These are phyloP conservation scores for Sternotherus odoratus DNA, from an alignment of 2,797 vertebrate genomes.

Conservation along the genomic window DNA sequence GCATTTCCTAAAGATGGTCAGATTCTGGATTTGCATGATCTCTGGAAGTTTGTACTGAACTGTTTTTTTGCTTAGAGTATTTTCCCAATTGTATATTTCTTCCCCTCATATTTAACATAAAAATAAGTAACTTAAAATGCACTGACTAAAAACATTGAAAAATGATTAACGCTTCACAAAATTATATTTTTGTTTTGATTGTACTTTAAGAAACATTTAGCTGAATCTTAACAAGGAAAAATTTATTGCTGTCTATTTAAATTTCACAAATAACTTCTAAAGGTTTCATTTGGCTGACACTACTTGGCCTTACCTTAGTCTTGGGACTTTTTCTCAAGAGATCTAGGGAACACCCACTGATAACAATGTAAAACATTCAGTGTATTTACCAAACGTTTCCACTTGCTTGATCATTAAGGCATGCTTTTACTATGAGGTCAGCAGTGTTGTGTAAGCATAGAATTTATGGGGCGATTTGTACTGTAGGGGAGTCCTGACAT, in stretches of 20 bases:
- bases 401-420: slow-evolving; percentile 70
- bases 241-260: slow-evolving; percentile 25
- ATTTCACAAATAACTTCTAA: slow-evolving; percentile 52
- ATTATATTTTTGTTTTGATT: neutral
- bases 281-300: slow-evolving; percentile 51
- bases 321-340: slow-evolving; percentile 66
- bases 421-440: slow-evolving; percentile 76
- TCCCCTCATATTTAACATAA: neutral
- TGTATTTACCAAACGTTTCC: slow-evolving; percentile 73
- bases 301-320: slow-evolving; percentile 64
- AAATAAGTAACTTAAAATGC: neutral
- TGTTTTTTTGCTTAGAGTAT: slow-evolving; percentile 4
- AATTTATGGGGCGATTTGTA: slow-evolving; percentile 75
- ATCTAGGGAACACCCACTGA: slow-evolving; percentile 68
- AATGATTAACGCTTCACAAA: neutral
- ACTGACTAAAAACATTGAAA: neutral
- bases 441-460: slow-evolving; percentile 64
- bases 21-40: neutral
- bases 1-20: neutral
- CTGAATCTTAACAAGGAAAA: neutral
- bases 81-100: neutral
- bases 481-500: slow-evolving; percentile 76
- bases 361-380: slow-evolving; percentile 73
- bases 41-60: slow-evolving; percentile 6
- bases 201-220: slow-evolving; percentile 4